Evolutionary conservation across 2,113 vertebrate genomes (phyloP), one percentile per base, ranked within the genome.

Genomic region (Thermophis baileyi): DNA sequence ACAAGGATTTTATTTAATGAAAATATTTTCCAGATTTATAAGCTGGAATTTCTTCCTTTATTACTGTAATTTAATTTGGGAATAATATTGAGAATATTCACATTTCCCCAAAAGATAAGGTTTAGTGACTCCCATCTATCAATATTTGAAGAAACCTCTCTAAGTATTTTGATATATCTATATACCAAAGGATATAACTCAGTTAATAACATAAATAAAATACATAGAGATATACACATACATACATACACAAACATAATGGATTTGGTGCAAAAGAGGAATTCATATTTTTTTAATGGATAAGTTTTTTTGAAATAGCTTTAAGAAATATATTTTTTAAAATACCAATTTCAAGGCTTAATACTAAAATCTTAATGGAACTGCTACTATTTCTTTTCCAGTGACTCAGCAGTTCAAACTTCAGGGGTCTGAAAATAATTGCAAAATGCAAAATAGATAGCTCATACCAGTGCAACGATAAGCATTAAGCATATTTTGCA

Each of bases 401-500:
- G 94, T 96, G 96, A 96, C 90, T 96, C 95, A 95, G 94, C 94
- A 88, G 60, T 49, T 51, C 95, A 95, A 49, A 92, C 94, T 92
- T 94, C 96, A 95, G 89, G 87, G 93, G 50, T 94, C 95, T 95
- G 93, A 97, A 96, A 97, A 95, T 90, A 96, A 97, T 92, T 93
- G 94, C 85, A 93, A 96, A 95, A 95, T 96, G 93, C 47, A 91
- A 86, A 95, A 93, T 93, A 95, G 90, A 93, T 18, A 86, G 57
- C 94, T 96, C 94, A 91, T 92, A 47, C 81, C 2, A 7, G 51
- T 16, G 24, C 92, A 93, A 91, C 94, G 63, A 91, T 88, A 94
- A 90, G 85, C 50, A 91, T 94, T 90, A 95, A 96, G 96, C 94
- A 93, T 94, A 95, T 95, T 97, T 96, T 93, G 92, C 93, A 94